Percentiles rank a stretch among this genome's conserved stretches.
These are phyloP conservation scores for Thera obeliscata DNA, from an alignment of 2,888 invertebrate genomes.

Conservation along the genomic window DNA sequence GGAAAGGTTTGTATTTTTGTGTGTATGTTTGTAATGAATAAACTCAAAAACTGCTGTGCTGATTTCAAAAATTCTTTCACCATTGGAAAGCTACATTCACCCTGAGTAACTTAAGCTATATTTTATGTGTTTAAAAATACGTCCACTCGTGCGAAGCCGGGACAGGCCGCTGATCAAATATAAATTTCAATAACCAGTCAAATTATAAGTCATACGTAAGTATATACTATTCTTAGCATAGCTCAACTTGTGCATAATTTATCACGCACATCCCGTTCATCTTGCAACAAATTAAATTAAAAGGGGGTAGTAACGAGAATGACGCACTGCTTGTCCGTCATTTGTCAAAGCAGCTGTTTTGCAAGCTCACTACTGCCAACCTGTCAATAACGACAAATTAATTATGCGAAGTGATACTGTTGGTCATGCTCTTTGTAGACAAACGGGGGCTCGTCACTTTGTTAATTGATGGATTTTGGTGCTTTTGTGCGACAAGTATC, in stretches of 20 bases:
- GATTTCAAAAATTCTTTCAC: no score
- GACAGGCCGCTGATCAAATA: no score
- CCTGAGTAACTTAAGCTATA: no score
- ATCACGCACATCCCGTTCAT: slow-evolving; percentile 12
- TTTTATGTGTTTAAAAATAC: no score
- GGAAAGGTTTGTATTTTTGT: no score
- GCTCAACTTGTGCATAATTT: background rate
- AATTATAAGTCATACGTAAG: no score
- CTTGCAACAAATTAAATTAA: slow-evolving; percentile 25
- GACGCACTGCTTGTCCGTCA: slow-evolving; percentile 15
- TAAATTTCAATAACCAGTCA: no score
- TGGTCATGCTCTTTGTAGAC: slow-evolving; percentile 25
- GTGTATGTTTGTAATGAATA: no score
- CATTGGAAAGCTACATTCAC: no score
- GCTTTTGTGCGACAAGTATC: background rate
- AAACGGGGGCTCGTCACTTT: slow-evolving; percentile 17
- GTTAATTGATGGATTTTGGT: slow-evolving; percentile 8
- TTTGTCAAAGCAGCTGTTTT: slow-evolving; percentile 31
- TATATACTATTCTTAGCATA: no score
- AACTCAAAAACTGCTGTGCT: no score
- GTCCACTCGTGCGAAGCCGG: no score
- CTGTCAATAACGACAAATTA: slow-evolving; percentile 31
- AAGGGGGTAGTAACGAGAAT: slow-evolving; percentile 11
- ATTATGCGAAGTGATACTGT: slow-evolving; percentile 28
- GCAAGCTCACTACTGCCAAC: slow-evolving; percentile 27